Evolutionary conservation across 2,797 vertebrate species (phyloP).

Genomic region (Oryzias dopingdopingensis): DNA sequence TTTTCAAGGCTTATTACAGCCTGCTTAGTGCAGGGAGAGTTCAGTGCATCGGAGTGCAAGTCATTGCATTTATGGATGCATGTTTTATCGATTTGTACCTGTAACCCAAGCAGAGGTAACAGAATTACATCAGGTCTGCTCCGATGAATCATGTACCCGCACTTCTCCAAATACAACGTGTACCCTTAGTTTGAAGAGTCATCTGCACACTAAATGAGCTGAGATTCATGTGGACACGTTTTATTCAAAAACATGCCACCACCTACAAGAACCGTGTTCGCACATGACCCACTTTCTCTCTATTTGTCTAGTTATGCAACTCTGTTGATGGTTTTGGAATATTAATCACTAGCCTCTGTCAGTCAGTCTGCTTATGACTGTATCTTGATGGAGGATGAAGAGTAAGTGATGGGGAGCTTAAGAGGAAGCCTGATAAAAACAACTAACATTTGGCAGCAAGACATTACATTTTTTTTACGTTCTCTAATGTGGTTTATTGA

Average conservation of each 20-base stretch:
- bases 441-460: no score
- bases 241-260: constrained; percentile 37
- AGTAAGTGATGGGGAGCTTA: constrained; percentile 4
- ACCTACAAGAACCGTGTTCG: constrained; percentile 43
- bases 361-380: constrained; percentile 7
- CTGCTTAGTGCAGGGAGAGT: background rate
- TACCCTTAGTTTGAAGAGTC: constrained; percentile 11
- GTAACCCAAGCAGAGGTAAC: constrained; percentile 64
- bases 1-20: constrained; percentile 14
- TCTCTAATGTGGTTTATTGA: no score
- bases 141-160: constrained; percentile 39
- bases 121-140: constrained; percentile 55
- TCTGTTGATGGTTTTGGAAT: constrained; percentile 48
- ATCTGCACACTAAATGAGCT: background rate
- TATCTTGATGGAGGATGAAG: constrained; percentile 2
- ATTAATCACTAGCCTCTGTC: constrained; percentile 35
- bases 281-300: constrained; percentile 44
- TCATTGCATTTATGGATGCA: constrained; percentile 58
- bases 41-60: constrained; percentile 43
- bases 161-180: constrained; percentile 27
- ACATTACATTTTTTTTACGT: no score
- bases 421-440: background rate
- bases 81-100: constrained; percentile 71
- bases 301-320: constrained; percentile 50
- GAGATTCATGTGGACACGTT: constrained; percentile 20